These are phyloP conservation scores for Halcyon senegalensis DNA, from an alignment of 2,113 vertebrate genomes.

Conservation along the genomic window DNA sequence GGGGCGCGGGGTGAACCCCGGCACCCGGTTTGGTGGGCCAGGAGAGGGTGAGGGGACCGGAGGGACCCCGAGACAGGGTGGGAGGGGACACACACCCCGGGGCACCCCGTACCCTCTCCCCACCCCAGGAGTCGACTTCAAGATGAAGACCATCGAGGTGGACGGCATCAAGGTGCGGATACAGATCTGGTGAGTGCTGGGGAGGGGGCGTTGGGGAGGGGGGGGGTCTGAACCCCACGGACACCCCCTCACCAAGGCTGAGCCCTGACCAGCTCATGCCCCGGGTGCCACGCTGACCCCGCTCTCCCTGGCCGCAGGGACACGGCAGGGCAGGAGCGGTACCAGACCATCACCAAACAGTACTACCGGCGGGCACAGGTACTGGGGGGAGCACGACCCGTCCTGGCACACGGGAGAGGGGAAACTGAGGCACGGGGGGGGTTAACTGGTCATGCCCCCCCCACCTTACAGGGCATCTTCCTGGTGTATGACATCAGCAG, in stretches of 20 bases:
- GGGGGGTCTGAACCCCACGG: rapidly evolving
- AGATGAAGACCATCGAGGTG: slow-evolving; percentile 86
- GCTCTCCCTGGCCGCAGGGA: slow-evolving; percentile 78
- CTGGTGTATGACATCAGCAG: slow-evolving; percentile 97
- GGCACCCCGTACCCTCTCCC: background rate
- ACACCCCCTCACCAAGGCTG: background rate
- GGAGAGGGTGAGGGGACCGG: background rate
- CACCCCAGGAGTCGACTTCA: slow-evolving; percentile 70
- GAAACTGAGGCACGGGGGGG: background rate
- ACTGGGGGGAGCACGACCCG: rapidly evolving
- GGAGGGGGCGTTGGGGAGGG: no score
- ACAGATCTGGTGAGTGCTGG: slow-evolving; percentile 81
- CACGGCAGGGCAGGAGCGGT: slow-evolving; percentile 96
- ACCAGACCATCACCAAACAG: slow-evolving; percentile 99
- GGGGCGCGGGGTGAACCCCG: background rate
- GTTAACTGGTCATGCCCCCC: background rate
- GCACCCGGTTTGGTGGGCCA: background rate
- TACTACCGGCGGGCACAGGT: slow-evolving; percentile 98
- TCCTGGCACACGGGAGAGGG: background rate
- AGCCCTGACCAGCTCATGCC: background rate
- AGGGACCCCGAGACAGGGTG: background rate
- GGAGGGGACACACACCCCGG: no score
- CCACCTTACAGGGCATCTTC: slow-evolving; percentile 88
- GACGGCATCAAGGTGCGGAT: slow-evolving; percentile 85
- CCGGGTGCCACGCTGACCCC: background rate